Base-by-base conservation (phyloP, 1,140 invertebrate species). In the Pentalonia nigronervosa region DNA sequence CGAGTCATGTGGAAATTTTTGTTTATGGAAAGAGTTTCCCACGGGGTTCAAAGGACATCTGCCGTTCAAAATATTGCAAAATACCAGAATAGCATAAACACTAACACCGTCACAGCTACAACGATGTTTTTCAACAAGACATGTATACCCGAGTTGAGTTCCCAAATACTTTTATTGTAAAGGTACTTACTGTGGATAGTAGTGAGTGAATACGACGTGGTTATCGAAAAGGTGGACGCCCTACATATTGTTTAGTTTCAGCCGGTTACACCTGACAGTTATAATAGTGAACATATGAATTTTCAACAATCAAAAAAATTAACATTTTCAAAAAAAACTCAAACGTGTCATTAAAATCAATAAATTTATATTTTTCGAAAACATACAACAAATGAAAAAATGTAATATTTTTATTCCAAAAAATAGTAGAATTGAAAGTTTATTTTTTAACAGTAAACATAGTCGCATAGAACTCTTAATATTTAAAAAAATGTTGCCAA, bases 21-120 rank as follows among this genome's bases (percentile, higher is more conserved):
- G 67, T 92, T 92, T 83, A n/a, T 50, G 67, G 67, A 92, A 92
- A 81, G 90, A 81, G 90, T 92, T 92, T 92, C 90, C 90, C 90
- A 92, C 90, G 90, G 47, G 90, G 90, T 92, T 83, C 45, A 50
- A 47, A 23, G 90, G 90, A 92, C 90, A 92, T 45, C 90, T 92
- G 90, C 47, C n/a, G 67, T 50, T 91, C 90, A 91, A 91, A 83
- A 92, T 81, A 92, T n/a, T 48, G 48, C 45, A 47, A 34, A 91
- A 67, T 76, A 91, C 30, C 36, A 90, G 53, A 91, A 67, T 76
- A 91, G 45, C 76, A 92, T 50, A 36, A 83, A 83, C 67, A 92
- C 34, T 47, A 36, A n/a, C 67, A 83, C 67, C 87, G 34, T 41
- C 11, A 47, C 84, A 30, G 17, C 60, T 17, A 23, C 34, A 56